phyloP scores from a whole-genome alignment of 2,888 invertebrate species.

The Heliothis peltigera region DNA sequence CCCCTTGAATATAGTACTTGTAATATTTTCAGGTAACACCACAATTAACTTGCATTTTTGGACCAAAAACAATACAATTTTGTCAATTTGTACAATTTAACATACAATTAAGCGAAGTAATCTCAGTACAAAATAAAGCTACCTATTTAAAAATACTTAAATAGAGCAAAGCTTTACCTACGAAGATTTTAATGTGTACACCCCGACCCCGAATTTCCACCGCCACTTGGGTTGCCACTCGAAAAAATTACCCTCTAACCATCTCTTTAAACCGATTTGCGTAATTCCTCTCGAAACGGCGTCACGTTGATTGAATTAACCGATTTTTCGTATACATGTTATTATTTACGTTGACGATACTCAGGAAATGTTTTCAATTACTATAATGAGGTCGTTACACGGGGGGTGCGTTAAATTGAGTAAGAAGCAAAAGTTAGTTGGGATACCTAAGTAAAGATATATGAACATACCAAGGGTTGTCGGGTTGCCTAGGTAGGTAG shows the following conservation, averaged over 20 bases:
- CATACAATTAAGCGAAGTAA: too few relatives aligned
- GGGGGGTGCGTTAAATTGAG: not conserved
- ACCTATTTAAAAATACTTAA: not conserved
- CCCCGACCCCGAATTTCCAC: slow-evolving; percentile 25
- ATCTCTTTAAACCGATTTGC: slow-evolving; percentile 57
- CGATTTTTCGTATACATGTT: slow-evolving; percentile 23
- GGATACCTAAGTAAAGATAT: too few relatives aligned
- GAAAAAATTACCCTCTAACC: slow-evolving; percentile 70
- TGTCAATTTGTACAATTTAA: too few relatives aligned
- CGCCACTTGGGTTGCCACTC: slow-evolving; percentile 64
- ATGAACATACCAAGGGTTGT: too few relatives aligned
- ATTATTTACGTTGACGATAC: slow-evolving; percentile 34
- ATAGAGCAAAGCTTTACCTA: slow-evolving; percentile 10
- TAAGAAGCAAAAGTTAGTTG: too few relatives aligned
- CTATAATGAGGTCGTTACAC: slow-evolving; percentile 2
- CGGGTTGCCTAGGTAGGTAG: too few relatives aligned
- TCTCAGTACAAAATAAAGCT: not conserved
- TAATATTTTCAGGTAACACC: too few relatives aligned
- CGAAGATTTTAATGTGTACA: slow-evolving; percentile 44
- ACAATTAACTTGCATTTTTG: too few relatives aligned
- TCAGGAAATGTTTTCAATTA: slow-evolving; percentile 18
- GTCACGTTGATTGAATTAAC: slow-evolving; percentile 10
- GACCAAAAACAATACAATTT: too few relatives aligned
- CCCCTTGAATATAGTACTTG: too few relatives aligned
- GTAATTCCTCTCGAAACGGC: slow-evolving; percentile 45